Conservation (phyloP, 2,888 invertebrate genomes). For the Amblyjoppa fuscipennis region DNA sequence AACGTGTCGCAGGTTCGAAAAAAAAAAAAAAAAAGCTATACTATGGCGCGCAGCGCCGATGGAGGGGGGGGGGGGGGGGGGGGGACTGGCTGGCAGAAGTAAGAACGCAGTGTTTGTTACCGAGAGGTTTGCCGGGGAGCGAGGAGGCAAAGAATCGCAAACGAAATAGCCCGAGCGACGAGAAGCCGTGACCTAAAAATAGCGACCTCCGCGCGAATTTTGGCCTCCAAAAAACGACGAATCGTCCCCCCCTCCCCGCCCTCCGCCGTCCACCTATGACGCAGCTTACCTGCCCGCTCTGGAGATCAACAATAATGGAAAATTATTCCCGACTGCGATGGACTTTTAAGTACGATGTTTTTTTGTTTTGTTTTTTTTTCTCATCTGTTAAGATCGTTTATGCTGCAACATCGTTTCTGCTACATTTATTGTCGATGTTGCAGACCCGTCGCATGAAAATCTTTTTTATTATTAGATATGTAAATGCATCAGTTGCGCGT, state of each 20-base stretch:
- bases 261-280: constrained; percentile 39
- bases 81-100: constrained; percentile 33
- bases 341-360: too few species aligned
- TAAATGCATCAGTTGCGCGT: constrained; percentile 12
- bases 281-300: constrained; percentile 19
- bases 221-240: constrained; percentile 71
- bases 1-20: background rate
- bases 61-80: background rate
- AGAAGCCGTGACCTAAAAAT: constrained; percentile 78
- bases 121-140: constrained; percentile 19
- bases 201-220: constrained; percentile 74
- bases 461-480: constrained; percentile 24
- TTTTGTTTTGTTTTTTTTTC: too few species aligned
- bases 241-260: constrained; percentile 28
- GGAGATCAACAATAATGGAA: background rate
- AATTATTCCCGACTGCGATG: background rate
- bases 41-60: background rate
- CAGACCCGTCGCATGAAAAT: background rate
- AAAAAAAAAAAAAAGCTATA: background rate
- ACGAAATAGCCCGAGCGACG: constrained; percentile 58
- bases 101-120: constrained; percentile 9
- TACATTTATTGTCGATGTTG: background rate
- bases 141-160: constrained; percentile 53
- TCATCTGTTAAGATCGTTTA: too few species aligned
- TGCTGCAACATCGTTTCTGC: background rate